phyloP scores from a whole-genome alignment of 64 coral and sea anemone species.

The Cladopsammia gracilis region DNA sequence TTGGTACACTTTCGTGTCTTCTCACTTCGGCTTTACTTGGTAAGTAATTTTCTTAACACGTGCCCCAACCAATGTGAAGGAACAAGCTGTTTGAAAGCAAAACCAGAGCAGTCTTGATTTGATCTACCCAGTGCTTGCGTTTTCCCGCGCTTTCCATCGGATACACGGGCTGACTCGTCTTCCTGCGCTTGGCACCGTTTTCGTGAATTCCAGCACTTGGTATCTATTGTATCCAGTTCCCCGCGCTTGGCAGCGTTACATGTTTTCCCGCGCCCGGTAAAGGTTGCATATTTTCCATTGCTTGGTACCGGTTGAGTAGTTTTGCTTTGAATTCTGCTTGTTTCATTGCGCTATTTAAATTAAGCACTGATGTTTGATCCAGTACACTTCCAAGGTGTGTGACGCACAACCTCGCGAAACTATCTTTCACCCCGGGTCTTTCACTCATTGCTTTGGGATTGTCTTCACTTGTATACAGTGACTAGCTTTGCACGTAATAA shows the following conservation, averaged over 20 bases:
- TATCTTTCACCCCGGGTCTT: too few species aligned
- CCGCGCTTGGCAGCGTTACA: background rate
- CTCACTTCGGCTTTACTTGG: slow-evolving; percentile 70
- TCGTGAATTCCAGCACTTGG: background rate
- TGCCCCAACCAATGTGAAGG: too few species aligned
- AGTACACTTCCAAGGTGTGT: too few species aligned
- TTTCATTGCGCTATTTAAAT: too few species aligned
- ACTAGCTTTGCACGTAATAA: background rate
- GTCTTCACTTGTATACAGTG: background rate
- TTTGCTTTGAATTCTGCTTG: too few species aligned
- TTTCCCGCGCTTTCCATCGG: background rate
- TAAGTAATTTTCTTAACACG: slow-evolving; percentile 9
- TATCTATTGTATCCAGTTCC: too few species aligned
- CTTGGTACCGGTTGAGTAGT: background rate
- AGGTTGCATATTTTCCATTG: background rate
- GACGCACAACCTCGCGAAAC: too few species aligned
- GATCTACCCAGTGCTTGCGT: too few species aligned
- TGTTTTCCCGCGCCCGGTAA: background rate
- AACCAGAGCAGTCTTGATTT: too few species aligned
- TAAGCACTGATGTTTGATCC: too few species aligned
- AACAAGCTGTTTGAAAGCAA: too few species aligned
- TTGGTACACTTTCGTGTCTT: slow-evolving; percentile 69
- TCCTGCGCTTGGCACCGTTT: background rate
- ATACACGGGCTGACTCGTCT: background rate
- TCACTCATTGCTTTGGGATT: too few species aligned